These are phyloP conservation scores for Drosophila lacicola DNA, from an alignment of 2,888 invertebrate species.

Conservation along the genomic window DNA sequence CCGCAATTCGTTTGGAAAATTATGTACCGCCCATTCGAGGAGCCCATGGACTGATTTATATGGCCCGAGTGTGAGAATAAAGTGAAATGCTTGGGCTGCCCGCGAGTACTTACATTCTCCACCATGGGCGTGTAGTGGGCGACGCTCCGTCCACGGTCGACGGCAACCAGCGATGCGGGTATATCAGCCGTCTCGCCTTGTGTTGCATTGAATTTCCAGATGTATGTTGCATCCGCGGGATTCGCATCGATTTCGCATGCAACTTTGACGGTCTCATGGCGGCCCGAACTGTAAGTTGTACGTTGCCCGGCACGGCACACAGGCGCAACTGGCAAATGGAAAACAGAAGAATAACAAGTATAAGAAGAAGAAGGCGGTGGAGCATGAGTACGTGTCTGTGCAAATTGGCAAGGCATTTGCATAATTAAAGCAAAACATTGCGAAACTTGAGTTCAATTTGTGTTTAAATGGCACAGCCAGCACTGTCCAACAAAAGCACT, in stretches of 20 bases:
- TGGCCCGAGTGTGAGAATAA: constrained; percentile 30
- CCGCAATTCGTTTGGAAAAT: constrained; percentile 84
- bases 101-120: constrained; percentile 85
- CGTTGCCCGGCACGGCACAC: constrained; percentile 90
- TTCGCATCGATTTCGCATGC: constrained; percentile 91
- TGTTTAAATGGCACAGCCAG: constrained; percentile 43
- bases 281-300: constrained; percentile 90
- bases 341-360: background rate
- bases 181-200: constrained; percentile 89
- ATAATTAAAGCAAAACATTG: constrained; percentile 78
- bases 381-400: constrained; percentile 39
- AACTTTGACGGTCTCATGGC: constrained; percentile 89
- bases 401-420: constrained; percentile 68
- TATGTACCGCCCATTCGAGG: constrained; percentile 59
- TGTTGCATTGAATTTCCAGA: constrained; percentile 92
- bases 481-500: constrained; percentile 28
- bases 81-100: background rate
- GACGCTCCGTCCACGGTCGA: constrained; percentile 88
- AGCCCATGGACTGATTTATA: constrained; percentile 54
- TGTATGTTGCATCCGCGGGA: constrained; percentile 89
- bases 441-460: constrained; percentile 60
- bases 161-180: constrained; percentile 87
- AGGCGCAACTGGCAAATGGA: constrained; percentile 87
- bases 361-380: background rate
- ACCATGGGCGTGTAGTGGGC: constrained; percentile 90